Evolutionary conservation across 53 echinoderm and acorn worm genomes (phyloP).

Genomic region (Echinarachnius parma): DNA sequence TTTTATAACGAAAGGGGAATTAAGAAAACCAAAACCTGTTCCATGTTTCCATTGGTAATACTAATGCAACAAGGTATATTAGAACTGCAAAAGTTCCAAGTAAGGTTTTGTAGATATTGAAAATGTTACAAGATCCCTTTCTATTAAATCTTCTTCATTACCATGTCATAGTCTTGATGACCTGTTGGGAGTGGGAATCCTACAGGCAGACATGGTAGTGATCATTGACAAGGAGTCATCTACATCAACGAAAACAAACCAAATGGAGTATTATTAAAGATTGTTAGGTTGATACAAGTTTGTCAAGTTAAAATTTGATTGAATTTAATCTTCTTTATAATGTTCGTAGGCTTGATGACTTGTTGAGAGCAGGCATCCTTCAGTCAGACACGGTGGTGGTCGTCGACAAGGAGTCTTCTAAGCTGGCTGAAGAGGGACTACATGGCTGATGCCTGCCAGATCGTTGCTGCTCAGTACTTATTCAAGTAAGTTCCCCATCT

Average conservation of each 20-base stretch:
- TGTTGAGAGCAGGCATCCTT: constrained; percentile 92
- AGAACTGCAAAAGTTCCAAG: too few relatives aligned
- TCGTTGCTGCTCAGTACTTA: constrained; percentile 93
- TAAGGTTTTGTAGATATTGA: too few relatives aligned
- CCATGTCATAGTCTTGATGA: constrained; percentile 96
- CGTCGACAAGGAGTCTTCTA: constrained; percentile 97
- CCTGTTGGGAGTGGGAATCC: constrained; percentile 87
- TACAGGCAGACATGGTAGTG: constrained; percentile 94
- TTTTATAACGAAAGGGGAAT: too few relatives aligned
- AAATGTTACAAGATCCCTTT: too few relatives aligned
- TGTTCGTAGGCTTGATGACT: constrained; percentile 88
- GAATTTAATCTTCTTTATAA: too few relatives aligned
- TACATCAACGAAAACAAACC: too few relatives aligned
- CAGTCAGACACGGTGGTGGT: constrained; percentile 97
- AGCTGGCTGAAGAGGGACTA: constrained; percentile 97
- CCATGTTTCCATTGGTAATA: too few relatives aligned
- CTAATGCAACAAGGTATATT: too few relatives aligned
- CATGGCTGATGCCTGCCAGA: constrained; percentile 98
- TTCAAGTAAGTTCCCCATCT: constrained; percentile 76
- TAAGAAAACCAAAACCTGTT: too few relatives aligned
- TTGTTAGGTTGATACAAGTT: too few relatives aligned
- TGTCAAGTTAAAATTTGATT: too few relatives aligned
- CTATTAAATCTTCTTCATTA: background rate
- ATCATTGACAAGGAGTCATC: constrained; percentile 97
- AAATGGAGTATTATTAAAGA: too few relatives aligned